Evolutionary conservation across 2,113 vertebrate species (phyloP), one percentile per base, ranked within the genome.

Genomic region (Pipa parva): DNA sequence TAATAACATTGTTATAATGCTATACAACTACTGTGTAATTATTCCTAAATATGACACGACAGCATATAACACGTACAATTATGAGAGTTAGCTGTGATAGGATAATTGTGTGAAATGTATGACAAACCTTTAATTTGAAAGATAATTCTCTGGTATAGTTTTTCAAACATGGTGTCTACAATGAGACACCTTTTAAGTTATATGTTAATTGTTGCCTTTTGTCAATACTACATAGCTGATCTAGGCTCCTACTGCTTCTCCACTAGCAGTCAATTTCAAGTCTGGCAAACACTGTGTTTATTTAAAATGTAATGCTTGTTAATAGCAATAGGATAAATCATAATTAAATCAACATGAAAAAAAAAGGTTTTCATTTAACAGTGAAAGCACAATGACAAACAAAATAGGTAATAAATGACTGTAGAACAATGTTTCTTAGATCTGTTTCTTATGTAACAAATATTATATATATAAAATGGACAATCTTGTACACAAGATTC

Each of bases 341-440:
- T 21, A 29, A 39, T 15, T 27, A 33, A 18, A 13, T 24, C 15
- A 15, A 22, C 15, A 12, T 17, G 13, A 54, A 11, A 54, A 28
- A 10, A 5, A 12, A 51, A 52, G 7, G 28, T 26, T 52, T 15
- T 28, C 29, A 28, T 54, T 26, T 27, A 24, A 54, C 22, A 51
- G 11, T 26, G 11, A 55, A 18, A 2, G 39, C 21, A 10, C 24
- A n/a, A 36, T 58, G 66, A 72, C 55, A 63, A 58, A 78, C 83
- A 84, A 77, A 37, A 8, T 7, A 37, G 8, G 7, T 8, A 8
- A 37, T 37, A 37, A 37, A 37, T 37, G 7, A 89, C 86, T n/a
- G n/a, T n/a, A n/a, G n/a, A n/a, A n/a, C n/a, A n/a, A n/a, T n/a
- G n/a, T n/a, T n/a, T n/a, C n/a, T n/a, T n/a, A n/a, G n/a, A n/a